Evolutionary conservation across 2,888 invertebrate species (phyloP), one percentile per base, ranked within the genome.

Genomic region (Isoperla grammatica): DNA sequence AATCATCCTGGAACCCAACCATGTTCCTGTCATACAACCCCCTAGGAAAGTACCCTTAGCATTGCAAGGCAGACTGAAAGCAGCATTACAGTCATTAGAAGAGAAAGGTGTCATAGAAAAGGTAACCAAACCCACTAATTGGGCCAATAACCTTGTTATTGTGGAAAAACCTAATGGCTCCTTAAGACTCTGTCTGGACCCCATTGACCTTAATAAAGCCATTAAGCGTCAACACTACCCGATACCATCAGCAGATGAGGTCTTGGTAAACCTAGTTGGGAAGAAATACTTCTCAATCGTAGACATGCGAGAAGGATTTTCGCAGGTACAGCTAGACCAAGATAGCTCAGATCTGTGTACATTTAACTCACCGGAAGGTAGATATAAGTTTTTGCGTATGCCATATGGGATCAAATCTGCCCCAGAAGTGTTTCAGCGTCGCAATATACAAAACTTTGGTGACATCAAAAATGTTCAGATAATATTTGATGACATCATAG

Each of bases 401-500:
- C 64, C 63, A 1, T 64, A 59, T 50, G 64, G 63, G 2, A 11
- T 63, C n/a, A 23, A 53, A 35, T 35, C 57, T 12, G 49, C 29
- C 29, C 29, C 29, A 8, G 29, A 29, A 29, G 29, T 29, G 4
- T 29, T 29, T 29, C 29, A 6, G 8, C 29, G 29, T 29, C 65
- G 65, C 55, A 71, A 69, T 63, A 64, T 66, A 23, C 63, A 62
- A 20, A 65, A 68, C 19, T 72, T 72, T 64, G 71, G 69, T 15
- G 69, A 70, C 49, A 71, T 72, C 37, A 65, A 67, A 15, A 68
- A 69, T 5, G 68, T 71, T 5, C 53, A 68, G 8, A 61, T 72
- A 1, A 72, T 72, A 62, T 70, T 71, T 59, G 71, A 73, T 66
- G 71, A 72, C 60, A 55, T 72, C 35, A 59, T 69, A 13, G 66